Evolutionary conservation across 2,888 invertebrate genomes (phyloP), one percentile per base, ranked within the genome.

Genomic region (Metacarcinus magister): DNA sequence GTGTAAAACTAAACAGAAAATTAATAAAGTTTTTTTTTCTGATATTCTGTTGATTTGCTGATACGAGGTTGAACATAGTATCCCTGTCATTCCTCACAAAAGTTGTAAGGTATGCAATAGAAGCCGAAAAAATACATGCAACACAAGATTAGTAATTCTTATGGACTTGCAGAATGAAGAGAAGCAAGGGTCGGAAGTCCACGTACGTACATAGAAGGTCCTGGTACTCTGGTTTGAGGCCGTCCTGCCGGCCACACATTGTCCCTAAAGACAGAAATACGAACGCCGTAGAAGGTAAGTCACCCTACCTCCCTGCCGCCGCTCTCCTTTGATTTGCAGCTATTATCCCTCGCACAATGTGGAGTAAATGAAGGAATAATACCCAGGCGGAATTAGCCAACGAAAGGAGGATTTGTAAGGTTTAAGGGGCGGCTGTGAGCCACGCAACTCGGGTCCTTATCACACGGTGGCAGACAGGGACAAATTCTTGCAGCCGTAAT

Each of bases 341-440:
- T 95, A 95, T 95, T 95, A 95, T 95, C 95, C 95, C 39, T 91
- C 92, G 46, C 92, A 95, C 95, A 95, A 95, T 95, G 95, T 95
- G 75, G 95, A 95, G 95, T 95, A 95, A 95, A 95, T 95, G 95
- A 95, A 95, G 92, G 95, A 95, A 95, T 95, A 95, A 95, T 95
- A 82, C 95, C 92, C 92, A 82, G 46, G 92, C 92, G 28, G 92
- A 95, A 95, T 95, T 95, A 95, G 92, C 95, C 95, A 82, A 46
- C 75, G 92, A 82, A 13, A 95, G 95, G 28, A n/a, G 82, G 32
- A 8, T 39, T 0, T 32, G 75, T 19, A 44, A 23, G 75, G 95
- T 44, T 8, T 46, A 46, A 23, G 23, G 92, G 32, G 3, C 23
- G 82, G 16, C 75, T 2, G 23, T 7, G 75, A 19, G 2, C 32